Evolutionary conservation across 2,797 vertebrate genomes (phyloP), one percentile per base, ranked within the genome.

Genomic region (Eulemur rubriventer): DNA sequence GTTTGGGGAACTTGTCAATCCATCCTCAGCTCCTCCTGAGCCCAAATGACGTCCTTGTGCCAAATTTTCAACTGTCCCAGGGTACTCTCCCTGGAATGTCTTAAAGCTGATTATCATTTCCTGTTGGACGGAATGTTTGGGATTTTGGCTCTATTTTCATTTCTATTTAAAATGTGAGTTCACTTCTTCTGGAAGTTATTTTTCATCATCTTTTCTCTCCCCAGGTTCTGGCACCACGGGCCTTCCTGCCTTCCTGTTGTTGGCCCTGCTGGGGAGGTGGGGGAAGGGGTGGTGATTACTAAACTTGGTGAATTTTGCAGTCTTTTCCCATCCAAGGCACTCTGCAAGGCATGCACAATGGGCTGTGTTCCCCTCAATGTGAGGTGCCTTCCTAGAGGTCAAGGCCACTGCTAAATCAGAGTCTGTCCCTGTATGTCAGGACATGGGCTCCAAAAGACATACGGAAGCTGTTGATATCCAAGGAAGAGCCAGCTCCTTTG

Each of bases 131-230:
- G 35, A 82, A 78, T 82, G 78, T 95, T 94, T 91, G 90, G 80
- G 87, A 41, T 93, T 93, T 96, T 82, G 48, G 82, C 83, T 86
- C 91, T 81, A 35, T 91, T 95, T 79, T 96, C 26, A 33, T 92
- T 96, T 85, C 79, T 80, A 57, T 92, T 95, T 93, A 96, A 96
- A 98, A 97, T 78, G 80, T 80, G 95, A 94, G n/a, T 50, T 96
- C 65, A 76, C 94, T 94, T 96, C 94, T 96, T 88, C 83, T 41
- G 41, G 75, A 96, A 98, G 85, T 96, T 82, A 87, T 96, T 98
- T 97, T 95, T 89, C 79, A 96, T 95, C 92, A 55, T 88, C 80
- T 85, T 89, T 93, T 96, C 73, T 94, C 69, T 95, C 78, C 55
- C 81, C 63, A 35, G 20, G 48, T 95, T 79, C 87, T 95, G 73